Evolutionary conservation across 1,140 invertebrate species (phyloP), one percentile per base, ranked within the genome.

Genomic region (Magallana ariakensis): DNA sequence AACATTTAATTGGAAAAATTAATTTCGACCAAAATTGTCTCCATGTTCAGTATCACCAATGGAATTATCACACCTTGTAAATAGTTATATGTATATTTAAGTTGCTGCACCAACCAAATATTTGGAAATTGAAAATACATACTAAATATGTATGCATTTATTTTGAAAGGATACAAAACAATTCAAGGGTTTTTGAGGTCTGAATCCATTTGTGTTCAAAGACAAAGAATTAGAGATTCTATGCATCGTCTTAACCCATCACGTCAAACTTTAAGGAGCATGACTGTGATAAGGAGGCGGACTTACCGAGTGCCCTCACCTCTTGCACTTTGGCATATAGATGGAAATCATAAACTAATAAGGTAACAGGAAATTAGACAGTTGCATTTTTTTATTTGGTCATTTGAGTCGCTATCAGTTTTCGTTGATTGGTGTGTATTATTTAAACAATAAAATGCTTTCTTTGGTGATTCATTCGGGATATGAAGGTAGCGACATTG

Each of bases 211-310:
- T 33, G 33, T 33, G 33, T 33, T 33, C 33, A 33, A 16, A 58
- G 57, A 58, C 57, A 58, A 58, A 58, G 57, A 58, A 58, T 58
- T 16, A 58, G 57, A 58, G 57, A 58, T 58, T 58, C 57, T 58
- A 58, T 58, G 57, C 57, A 58, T 58, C 57, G 57, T 58, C 16
- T 58, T 13, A 58, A 58, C 57, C 57, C 57, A 58, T 10, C 57
- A 13, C 57, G 57, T 58, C 57, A 58, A 58, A 13, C 57, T 16
- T 58, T 58, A 58, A 58, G 57, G 57, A 58, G 57, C 10, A 10
- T 58, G 16, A 58, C 57, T 58, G 57, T 58, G 57, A 58, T 58
- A 58, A 58, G 57, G 57, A 58, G 57, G 16, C 57, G 57, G 57
- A 58, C 16, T 58, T 58, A 58, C 57, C 57, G 16, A 58, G 57